Evolutionary conservation across 2,113 vertebrate genomes (phyloP), one percentile per base, ranked within the genome.

Genomic region (Sprattus sprattus): DNA sequence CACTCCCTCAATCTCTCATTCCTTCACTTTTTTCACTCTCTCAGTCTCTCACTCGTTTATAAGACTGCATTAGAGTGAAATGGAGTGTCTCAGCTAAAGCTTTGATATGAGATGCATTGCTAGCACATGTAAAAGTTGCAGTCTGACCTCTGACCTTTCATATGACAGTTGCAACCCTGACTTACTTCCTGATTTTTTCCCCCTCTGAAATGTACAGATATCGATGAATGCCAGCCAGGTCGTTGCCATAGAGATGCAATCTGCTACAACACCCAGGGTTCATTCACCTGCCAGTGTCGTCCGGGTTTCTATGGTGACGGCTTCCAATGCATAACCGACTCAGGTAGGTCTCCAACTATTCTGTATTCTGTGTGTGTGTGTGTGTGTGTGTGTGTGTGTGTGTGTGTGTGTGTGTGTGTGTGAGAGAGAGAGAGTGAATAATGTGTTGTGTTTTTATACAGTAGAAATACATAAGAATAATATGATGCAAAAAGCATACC

Each of bases 221-320:
- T 96, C 11, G 96, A 99, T 50, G 98, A 99, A 90, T 99, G 98
- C 88, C 93, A 95, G 4, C 90, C 91, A 8, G 91, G 88, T 3
- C 93, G 28, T 13, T 99, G 98, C 71, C 97, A 98, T 88, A 89
- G 90, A 0, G 94, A 97, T 6, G 97, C 97, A 78, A 45, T 93
- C 87, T 99, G 98, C 94, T 93, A 94, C 91, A 99, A 99, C 91
- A 95, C 95, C 0, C 96, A 94, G 0, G 98, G 97, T 18, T 98
- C 97, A 82, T 99, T 95, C 93, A 89, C 50, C 82, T 99, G 98
- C 92, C 96, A 92, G 81, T 99, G 98, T 90, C 95, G 87, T 5
- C 92, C 95, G 0, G 97, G 96, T 86, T 98, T 96, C 92, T 93
- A 91, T 6, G 97, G 98, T 4, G 96, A 98, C 3, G 98, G 98